phyloP scores from a whole-genome alignment of 2,888 invertebrate species.

The Lithosia quadra region DNA sequence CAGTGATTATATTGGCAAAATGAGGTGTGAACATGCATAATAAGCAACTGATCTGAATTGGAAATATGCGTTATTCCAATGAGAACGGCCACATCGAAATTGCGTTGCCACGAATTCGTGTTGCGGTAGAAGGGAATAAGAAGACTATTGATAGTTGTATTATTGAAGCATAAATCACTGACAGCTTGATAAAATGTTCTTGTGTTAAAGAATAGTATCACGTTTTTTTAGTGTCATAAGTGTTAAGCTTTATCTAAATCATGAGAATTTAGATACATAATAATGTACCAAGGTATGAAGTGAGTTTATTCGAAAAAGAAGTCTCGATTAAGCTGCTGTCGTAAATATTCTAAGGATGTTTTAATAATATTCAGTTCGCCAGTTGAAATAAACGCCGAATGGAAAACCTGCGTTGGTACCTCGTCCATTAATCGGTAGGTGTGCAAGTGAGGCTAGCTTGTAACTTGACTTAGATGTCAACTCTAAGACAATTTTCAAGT shows the following conservation, averaged over 20 bases:
- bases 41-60: background rate
- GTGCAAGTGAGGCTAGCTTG: no score
- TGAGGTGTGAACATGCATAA: background rate
- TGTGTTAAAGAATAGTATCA: background rate
- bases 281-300: no score
- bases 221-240: background rate
- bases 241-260: no score
- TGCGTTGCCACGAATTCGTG: background rate
- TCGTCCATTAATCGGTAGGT: no score
- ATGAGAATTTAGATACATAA: no score
- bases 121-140: background rate
- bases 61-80: background rate
- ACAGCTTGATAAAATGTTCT: background rate
- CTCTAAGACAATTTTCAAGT: no score
- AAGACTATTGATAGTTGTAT: background rate
- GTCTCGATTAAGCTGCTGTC: background rate
- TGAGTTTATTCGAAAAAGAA: background rate
- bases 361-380: no score
- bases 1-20: background rate
- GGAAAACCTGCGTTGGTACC: no score
- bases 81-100: background rate
- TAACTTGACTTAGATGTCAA: no score
- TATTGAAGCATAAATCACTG: background rate
- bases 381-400: no score
- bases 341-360: no score